These are phyloP conservation scores for Apeltes quadracus DNA, from an alignment of 2,113 vertebrate genomes.

Conservation along the genomic window DNA sequence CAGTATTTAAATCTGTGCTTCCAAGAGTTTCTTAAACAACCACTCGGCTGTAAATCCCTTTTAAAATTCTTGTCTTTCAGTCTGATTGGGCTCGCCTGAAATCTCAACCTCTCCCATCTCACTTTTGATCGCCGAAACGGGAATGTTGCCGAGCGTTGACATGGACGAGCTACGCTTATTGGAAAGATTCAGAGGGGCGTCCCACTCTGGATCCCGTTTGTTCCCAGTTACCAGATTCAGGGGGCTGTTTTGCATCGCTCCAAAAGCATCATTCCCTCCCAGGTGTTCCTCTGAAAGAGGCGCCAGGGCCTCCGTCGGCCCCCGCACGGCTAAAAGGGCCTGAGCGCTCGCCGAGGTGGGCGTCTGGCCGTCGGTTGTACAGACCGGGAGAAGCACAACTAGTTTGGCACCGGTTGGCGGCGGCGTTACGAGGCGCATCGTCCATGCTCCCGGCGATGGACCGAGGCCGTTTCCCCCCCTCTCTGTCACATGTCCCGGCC, in stretches of 20 bases:
- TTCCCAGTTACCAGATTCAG: conserved; percentile 18
- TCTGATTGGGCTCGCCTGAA: conserved; percentile 7
- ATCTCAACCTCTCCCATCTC: conserved; percentile 45
- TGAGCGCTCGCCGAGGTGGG: conserved; percentile 20
- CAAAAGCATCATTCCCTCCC: background rate
- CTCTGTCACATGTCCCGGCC: background rate
- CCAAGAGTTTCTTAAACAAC: background rate
- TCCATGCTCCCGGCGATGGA: conserved; percentile 52
- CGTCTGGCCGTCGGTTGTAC: conserved; percentile 6
- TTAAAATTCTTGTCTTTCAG: background rate
- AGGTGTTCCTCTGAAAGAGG: background rate
- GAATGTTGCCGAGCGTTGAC: background rate
- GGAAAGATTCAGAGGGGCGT: conserved; percentile 65
- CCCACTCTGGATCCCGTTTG: conserved; percentile 4
- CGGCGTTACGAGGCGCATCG: conserved; percentile 62
- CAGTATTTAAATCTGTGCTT: background rate
- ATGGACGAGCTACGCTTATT: conserved; percentile 14
- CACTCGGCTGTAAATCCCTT: background rate
- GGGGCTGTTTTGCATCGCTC: background rate
- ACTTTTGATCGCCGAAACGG: conserved; percentile 42
- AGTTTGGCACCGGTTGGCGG: conserved; percentile 64
- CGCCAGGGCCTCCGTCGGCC: background rate
- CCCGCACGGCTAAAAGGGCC: conserved; percentile 4
- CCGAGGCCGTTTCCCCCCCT: background rate
- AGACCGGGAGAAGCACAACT: conserved; percentile 70